Base-by-base conservation (phyloP, 2,888 invertebrate species). In the Xestia c-nigrum region DNA sequence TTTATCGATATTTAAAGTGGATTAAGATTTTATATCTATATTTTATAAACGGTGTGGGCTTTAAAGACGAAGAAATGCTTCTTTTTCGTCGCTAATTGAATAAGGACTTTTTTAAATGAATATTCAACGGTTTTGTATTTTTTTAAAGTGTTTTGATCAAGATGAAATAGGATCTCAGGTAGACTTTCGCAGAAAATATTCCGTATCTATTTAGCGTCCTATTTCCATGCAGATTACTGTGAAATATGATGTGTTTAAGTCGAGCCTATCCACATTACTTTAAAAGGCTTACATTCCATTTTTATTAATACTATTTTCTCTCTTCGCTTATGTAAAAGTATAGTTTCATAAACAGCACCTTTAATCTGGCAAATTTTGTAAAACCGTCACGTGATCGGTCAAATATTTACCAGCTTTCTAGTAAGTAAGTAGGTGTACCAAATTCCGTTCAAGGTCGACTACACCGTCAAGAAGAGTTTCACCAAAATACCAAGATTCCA, bases 1-100 rank as follows among this genome's bases (percentile, higher is more conserved):
- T 84, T 84, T 85, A 88, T 87, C 40, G 72, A 68, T 72, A 71
- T 78, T 80, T 81, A 81, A 80, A 80, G 74, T 87, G 65, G 66
- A 82, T 76, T 79, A 76, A 43, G 43, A 67, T 79, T 85, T 84
- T 77, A 85, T 83, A 80, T 81, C 72, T 83, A 76, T 78, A 79
- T 86, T 81, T 81, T 81, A 64, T 78, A 74, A 78, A 65, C 46
- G 40, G 64, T 74, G 75, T 80, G 61, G 73, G 76, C 78, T 80
- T 79, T 50, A 43, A 43, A 57, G 10, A 64, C 47, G 47, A 43
- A 73, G 38, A 74, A 70, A 73, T 70, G 65, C 46, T 72, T 72
- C 9, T 52, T 47, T 46, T 31, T 67, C 3, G 21, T 78, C 10
- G 72, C 63, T 85, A 71, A 86, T 83, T 84, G 65, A 81, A 86